phyloP scores from a whole-genome alignment of 2,797 vertebrate genomes.

The Bufotes viridis region DNA sequence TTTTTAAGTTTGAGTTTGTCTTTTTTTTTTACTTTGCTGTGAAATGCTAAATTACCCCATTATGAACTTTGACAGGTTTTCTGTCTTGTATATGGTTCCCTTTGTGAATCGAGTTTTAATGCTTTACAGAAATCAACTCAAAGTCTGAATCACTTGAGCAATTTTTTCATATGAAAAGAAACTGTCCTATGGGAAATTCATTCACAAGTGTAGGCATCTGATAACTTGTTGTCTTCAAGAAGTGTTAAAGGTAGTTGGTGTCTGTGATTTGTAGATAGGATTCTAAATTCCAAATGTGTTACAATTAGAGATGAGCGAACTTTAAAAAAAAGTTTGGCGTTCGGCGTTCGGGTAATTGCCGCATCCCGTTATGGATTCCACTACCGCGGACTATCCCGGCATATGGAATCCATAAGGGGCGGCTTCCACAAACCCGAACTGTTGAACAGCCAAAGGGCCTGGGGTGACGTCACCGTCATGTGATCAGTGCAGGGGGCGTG shows the following conservation, averaged over 20 bases:
- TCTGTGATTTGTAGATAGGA: conserved; percentile 28
- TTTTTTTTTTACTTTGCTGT: background rate
- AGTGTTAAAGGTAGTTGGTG: conserved; percentile 33
- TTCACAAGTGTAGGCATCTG: conserved; percentile 16
- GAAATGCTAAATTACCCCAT: background rate
- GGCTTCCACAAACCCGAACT: no score
- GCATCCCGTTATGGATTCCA: no score
- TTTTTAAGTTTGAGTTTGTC: background rate
- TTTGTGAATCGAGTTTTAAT: conserved; percentile 36
- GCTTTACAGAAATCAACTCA: conserved; percentile 20
- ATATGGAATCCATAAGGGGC: no score
- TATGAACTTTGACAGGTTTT: conserved; percentile 1
- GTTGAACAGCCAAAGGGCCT: no score
- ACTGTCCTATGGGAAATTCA: conserved; percentile 41
- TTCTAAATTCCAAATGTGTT: conserved; percentile 32
- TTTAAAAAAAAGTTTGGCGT: no score
- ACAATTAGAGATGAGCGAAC: background rate
- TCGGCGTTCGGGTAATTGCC: no score
- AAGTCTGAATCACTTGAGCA: conserved; percentile 45
- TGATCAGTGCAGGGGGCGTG: no score
- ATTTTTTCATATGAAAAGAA: conserved; percentile 43
- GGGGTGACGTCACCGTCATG: no score
- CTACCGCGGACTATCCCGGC: no score
- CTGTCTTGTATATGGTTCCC: background rate
- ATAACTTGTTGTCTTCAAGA: conserved; percentile 34